These are phyloP conservation scores for Atta cephalotes DNA, from an alignment of 1,140 invertebrate genomes.

Conservation along the genomic window DNA sequence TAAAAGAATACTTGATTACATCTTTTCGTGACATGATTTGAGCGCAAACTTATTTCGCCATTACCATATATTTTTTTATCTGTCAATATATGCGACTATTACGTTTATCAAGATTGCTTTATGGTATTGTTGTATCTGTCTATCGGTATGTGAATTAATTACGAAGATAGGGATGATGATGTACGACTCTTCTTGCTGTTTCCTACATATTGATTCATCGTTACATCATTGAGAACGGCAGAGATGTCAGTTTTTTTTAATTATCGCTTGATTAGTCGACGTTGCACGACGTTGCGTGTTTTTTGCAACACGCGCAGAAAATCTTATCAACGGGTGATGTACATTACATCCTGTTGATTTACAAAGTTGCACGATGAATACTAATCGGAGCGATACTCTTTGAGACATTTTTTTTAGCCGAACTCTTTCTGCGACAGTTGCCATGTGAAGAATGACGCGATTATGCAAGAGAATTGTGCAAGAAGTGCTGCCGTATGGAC, in stretches of 20 bases:
- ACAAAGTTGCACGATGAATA: slow-evolving; percentile 30
- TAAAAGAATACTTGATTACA: not conserved
- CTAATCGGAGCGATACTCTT: slow-evolving; percentile 7
- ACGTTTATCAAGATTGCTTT: not conserved
- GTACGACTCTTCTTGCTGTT: not conserved
- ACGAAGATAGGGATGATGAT: not conserved
- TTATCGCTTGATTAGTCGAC: slow-evolving; percentile 34
- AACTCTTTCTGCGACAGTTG: not conserved
- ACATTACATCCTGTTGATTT: slow-evolving; percentile 59
- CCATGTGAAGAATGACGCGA: not conserved
- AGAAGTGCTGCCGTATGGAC: not conserved
- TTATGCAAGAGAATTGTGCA: slow-evolving; percentile 31
- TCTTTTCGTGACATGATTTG: not conserved
- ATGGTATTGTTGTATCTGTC: not conserved
- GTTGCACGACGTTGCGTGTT: not conserved
- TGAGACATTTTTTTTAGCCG: not conserved
- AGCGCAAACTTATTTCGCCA: not conserved
- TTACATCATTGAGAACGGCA: slow-evolving; percentile 20
- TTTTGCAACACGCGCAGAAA: slow-evolving; percentile 19
- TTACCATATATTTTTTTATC: slow-evolving; percentile 10
- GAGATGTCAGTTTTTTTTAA: slow-evolving; percentile 34
- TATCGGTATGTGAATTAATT: slow-evolving; percentile 28
- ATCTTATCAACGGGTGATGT: slow-evolving; percentile 52
- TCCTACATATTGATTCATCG: not conserved
- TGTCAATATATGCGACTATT: not conserved